phyloP scores from a whole-genome alignment of 2,113 vertebrate genomes.

The Etheostoma cragini region DNA sequence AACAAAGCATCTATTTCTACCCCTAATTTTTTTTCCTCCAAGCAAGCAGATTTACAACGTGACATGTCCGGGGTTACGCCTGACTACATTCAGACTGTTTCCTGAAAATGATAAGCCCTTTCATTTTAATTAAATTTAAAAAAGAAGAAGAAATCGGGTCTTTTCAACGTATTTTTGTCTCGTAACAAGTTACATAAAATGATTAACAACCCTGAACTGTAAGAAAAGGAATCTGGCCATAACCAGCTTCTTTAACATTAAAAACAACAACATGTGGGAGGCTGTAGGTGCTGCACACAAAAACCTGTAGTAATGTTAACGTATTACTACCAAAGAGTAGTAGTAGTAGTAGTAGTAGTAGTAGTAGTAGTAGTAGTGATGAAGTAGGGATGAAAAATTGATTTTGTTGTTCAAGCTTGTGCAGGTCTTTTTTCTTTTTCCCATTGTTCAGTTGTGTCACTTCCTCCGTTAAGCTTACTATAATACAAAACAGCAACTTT shows the following conservation, averaged over 20 bases:
- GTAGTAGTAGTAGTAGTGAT: neutral
- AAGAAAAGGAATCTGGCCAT: conserved; percentile 33
- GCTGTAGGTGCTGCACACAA: conserved; percentile 27
- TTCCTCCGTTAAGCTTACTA: conserved; percentile 4
- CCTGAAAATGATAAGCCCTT: conserved; percentile 70
- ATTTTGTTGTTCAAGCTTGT: conserved; percentile 26
- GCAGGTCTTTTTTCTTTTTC: neutral
- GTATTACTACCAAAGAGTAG: neutral
- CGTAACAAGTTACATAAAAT: conserved; percentile 44
- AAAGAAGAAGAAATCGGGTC: conserved; percentile 2
- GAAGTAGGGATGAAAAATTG: neutral
- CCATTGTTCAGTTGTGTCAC: neutral
- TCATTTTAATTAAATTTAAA: conserved; percentile 57
- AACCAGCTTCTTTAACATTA: conserved; percentile 36
- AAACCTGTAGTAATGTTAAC: conserved; percentile 7
- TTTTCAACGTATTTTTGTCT: neutral
- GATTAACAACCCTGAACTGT: conserved; percentile 55
- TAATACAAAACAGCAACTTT: conserved; percentile 21
- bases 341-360: conserved; percentile 3
- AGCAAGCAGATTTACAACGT: conserved; percentile 72
- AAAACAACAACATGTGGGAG: conserved; percentile 10
- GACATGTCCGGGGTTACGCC: conserved; percentile 72
- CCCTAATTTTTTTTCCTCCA: conserved; percentile 18
- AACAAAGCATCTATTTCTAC: conserved; percentile 78
- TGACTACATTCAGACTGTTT: conserved; percentile 73